phyloP scores from a whole-genome alignment of 2,797 vertebrate genomes.

The Distichodus sexfasciatus region DNA sequence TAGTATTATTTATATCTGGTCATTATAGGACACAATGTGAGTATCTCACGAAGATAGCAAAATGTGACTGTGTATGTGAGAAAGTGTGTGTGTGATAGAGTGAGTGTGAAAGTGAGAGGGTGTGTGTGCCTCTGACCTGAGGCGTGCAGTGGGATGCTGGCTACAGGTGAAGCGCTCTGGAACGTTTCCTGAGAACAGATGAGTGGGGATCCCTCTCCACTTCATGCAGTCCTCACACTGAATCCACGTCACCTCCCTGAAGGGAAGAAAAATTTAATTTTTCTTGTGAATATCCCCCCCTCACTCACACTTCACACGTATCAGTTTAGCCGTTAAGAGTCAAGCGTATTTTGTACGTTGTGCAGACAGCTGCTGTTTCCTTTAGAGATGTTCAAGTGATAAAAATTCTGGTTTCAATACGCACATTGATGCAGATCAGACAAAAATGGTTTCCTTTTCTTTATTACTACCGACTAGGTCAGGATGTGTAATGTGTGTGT shows the following conservation, averaged over 20 bases:
- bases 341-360: neutral
- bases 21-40: too few species aligned
- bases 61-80: too few species aligned
- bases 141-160: constrained; percentile 71
- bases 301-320: neutral
- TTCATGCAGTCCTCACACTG: constrained; percentile 83
- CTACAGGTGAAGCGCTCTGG: constrained; percentile 77
- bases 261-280: too few species aligned
- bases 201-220: constrained; percentile 71
- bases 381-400: constrained; percentile 7
- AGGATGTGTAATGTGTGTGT: neutral
- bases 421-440: neutral
- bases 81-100: neutral
- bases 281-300: neutral
- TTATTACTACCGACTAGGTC: neutral
- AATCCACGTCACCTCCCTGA: constrained; percentile 72
- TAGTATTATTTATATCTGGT: too few species aligned
- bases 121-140: constrained; percentile 61
- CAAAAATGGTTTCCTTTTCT: constrained; percentile 3
- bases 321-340: neutral
- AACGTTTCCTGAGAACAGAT: constrained; percentile 56
- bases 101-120: neutral
- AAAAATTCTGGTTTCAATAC: neutral
- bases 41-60: too few species aligned
- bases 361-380: constrained; percentile 10